Base-by-base conservation (phyloP, 2,113 vertebrate genomes). In the Struthio camelus region DNA sequence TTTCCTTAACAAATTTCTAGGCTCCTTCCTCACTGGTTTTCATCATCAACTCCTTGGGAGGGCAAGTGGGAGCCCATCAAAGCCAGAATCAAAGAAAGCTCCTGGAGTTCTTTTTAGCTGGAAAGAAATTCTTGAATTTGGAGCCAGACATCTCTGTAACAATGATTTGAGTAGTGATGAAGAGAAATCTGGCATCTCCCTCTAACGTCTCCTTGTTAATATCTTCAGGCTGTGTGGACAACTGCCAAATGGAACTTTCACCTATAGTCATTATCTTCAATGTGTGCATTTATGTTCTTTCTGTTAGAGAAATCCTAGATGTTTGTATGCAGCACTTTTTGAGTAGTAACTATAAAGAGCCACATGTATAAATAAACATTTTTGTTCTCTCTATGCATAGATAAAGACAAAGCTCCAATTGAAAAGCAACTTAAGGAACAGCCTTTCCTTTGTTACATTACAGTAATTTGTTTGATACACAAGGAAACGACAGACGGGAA, bases 221-320 rank as follows among this genome's bases (percentile, higher is more conserved):
- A 79, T 96, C 91, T 97, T 96, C 96, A 97, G 91, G 81, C 96
- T 97, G 90, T 88, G 83, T 96, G 97, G 96, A 97, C 53, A 89
- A 71, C 38, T 81, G 93, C 93, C 97, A 98, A 94, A 92, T 61
- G 82, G 77, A 94, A 87, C 90, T 94, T 89, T 97, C 94, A 97
- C 96, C 92, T 97, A 92, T 80, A 71, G 67, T 44, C 91, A 95
- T 82, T 93, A 88, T 94, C 81, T 88, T 87, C 84, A 90, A 69
- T 85, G 66, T 84, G 23, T 90, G 38, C 19, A 0, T 86, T 97
- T 89, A 76, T 80, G 44, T 85, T 80, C 85, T 81, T 96, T 96
- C 87, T 75, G 3, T 85, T 95, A 67, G 38, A 95, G 88, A 94
- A 90, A 95, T 76, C 48, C 71, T 85, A 89, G 75, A 88, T 97